A percentile compares a stretch with the other conserved stretches of the same genome.
Conservation (phyloP, 2,888 invertebrate genomes). For the Cybosia mesomella region DNA sequence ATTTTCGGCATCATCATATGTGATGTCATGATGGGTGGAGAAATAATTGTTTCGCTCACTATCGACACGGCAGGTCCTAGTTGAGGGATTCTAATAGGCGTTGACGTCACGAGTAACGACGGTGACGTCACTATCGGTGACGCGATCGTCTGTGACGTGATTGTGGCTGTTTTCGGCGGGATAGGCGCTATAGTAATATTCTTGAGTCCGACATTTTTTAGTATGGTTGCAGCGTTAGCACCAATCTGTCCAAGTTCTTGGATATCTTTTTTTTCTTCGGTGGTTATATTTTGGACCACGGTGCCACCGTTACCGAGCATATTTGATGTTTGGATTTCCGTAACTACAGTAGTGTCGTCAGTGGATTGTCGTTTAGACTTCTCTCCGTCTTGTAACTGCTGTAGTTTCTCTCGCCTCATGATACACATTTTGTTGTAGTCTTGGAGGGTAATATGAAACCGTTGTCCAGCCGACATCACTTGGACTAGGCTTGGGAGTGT, state of each 20-base stretch:
- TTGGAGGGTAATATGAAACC: constrained; percentile 92
- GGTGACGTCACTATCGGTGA: constrained; percentile 65
- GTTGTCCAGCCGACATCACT: constrained; percentile 92
- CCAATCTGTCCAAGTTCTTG: constrained; percentile 65
- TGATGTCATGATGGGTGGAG: constrained; percentile 64
- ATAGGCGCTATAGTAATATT: constrained; percentile 84
- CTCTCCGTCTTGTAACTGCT: constrained; percentile 86
- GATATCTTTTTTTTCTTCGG: constrained; percentile 61
- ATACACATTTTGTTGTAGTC: constrained; percentile 94
- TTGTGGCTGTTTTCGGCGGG: constrained; percentile 74
- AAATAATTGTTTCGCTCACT: constrained; percentile 66
- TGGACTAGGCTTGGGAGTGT: constrained; percentile 89
- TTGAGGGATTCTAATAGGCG: constrained; percentile 71
- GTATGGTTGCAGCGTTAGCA: constrained; percentile 76
- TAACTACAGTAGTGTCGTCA: constrained; percentile 67
- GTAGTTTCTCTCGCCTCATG: constrained; percentile 89
- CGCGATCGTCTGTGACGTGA: constrained; percentile 69
- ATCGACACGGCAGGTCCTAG: constrained; percentile 72
- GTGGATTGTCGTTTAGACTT: constrained; percentile 55
- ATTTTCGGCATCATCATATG: constrained; percentile 90
- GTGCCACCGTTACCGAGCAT: constrained; percentile 79
- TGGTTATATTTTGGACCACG: constrained; percentile 64
- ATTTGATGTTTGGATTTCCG: constrained; percentile 75
- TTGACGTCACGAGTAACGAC: constrained; percentile 65
- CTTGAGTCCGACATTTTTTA: constrained; percentile 82